Conservation (phyloP, 1,140 invertebrate genomes). For the Babylonia areolata region DNA sequence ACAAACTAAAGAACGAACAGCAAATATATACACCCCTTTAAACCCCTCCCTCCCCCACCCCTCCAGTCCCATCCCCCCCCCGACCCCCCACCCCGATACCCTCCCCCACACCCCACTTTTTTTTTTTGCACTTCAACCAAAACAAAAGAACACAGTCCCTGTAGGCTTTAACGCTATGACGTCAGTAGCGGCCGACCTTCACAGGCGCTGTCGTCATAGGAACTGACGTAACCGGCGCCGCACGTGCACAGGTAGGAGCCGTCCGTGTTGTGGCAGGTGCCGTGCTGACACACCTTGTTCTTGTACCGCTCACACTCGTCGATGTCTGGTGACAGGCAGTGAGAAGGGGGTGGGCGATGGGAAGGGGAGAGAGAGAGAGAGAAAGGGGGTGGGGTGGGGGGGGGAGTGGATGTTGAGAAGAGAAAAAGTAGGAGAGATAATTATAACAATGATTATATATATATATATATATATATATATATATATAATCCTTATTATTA, state of each 20-base stretch:
- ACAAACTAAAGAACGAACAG: no score
- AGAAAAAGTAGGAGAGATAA: no score
- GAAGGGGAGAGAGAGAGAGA: neutral
- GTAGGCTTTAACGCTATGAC: neutral
- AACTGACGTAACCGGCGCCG: slow-evolving; percentile 26
- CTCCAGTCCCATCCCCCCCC: no score
- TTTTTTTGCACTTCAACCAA: no score
- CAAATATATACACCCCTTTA: neutral
- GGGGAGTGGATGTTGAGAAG: no score
- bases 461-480: no score
- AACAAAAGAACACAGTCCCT: no score
- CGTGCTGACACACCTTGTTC: slow-evolving; percentile 43
- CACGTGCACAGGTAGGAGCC: slow-evolving; percentile 47
- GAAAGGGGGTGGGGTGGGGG: neutral
- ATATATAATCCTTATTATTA: no score
- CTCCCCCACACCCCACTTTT: no score
- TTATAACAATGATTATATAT: no score
- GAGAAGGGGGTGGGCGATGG: neutral
- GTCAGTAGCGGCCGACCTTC: slow-evolving; percentile 31
- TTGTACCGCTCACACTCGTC: slow-evolving; percentile 54
- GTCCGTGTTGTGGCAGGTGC: slow-evolving; percentile 49
- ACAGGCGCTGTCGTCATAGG: slow-evolving; percentile 20
- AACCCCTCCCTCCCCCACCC: neutral
- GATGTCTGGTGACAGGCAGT: slow-evolving; percentile 39
- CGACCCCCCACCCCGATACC: no score